phyloP scores from a whole-genome alignment of 1,140 invertebrate species.

The Brachionus rotundiformis region DNA sequence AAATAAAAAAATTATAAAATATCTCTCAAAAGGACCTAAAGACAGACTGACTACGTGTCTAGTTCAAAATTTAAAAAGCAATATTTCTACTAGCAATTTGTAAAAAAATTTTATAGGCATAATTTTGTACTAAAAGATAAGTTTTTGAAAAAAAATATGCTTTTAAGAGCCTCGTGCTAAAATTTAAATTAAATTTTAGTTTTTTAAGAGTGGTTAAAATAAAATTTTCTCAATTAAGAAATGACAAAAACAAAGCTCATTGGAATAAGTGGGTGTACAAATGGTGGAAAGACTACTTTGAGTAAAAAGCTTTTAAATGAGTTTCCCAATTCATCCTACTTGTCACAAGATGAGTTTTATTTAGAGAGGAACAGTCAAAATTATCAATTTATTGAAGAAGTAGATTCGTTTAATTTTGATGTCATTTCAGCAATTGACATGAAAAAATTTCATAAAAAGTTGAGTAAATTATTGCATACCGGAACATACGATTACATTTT shows the following conservation, averaged over 20 bases:
- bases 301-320: not conserved
- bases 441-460: constrained; percentile 41
- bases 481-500: constrained; percentile 30
- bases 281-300: constrained; percentile 47
- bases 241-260: constrained; percentile 44
- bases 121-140: not conserved
- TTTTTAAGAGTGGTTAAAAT: not conserved
- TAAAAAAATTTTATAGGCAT: not conserved
- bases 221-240: not conserved
- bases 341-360: constrained; percentile 48
- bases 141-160: not conserved
- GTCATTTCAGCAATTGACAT: constrained; percentile 35
- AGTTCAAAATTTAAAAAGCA: not conserved
- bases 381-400: constrained; percentile 15
- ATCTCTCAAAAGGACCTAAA: too few species aligned
- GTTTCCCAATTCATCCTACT: not conserved
- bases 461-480: not conserved
- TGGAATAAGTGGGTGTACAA: constrained; percentile 51
- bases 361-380: not conserved
- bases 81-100: not conserved
- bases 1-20: too few species aligned
- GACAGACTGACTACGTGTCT: not conserved
- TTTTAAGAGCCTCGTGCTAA: not conserved
- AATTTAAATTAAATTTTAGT: not conserved
- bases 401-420: constrained; percentile 48